Evolutionary conservation across 2,888 invertebrate species (phyloP), one percentile per base, ranked within the genome.

Genomic region (Pammene aurita): DNA sequence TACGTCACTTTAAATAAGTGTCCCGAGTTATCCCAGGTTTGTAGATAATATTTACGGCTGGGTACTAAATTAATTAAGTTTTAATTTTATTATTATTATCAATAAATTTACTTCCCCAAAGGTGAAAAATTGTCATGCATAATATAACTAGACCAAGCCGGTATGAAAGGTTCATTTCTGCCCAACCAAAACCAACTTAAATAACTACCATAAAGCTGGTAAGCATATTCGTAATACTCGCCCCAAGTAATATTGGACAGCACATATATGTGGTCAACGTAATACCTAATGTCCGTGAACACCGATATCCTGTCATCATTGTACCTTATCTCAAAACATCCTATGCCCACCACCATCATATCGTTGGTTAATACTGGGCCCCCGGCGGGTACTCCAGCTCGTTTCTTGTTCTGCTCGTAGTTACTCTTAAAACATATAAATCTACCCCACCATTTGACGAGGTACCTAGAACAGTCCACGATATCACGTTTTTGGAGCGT

Each of bases 311-410:
- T 66, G 0, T 72, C 66, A 0, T 72, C 16, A 44, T 89, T 89
- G 41, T 84, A 88, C 6, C 88, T 74, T 1, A 89, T 85, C 64
- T 88, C 88, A 55, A 89, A 89, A 52, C 85, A 84, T 0, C 85
- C 88, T 0, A 87, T 0, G 0, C 82, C 88, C 0, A 80, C 54
- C 0, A 87, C 1, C 0, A 26, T 9, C 0, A 63, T 13, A 0
- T 71, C 68, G 0, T 35, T 42, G 0, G 67, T 48, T 7, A 80
- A 75, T 0, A 88, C 58, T 0, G 78, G 78, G 0, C 84, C 85
- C 0, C 89, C 88, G 52, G 84, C 86, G 1, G 79, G 84, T 0
- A 88, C 0, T 0, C 87, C 87, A 0, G 84, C 26, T 0, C 56
- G 16, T 5, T 16, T 42, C 38, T 50, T 2, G 7, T 16, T n/a